These are phyloP conservation scores for Galeopterus variegatus DNA, from an alignment of 2,113 vertebrate genomes.

Conservation along the genomic window DNA sequence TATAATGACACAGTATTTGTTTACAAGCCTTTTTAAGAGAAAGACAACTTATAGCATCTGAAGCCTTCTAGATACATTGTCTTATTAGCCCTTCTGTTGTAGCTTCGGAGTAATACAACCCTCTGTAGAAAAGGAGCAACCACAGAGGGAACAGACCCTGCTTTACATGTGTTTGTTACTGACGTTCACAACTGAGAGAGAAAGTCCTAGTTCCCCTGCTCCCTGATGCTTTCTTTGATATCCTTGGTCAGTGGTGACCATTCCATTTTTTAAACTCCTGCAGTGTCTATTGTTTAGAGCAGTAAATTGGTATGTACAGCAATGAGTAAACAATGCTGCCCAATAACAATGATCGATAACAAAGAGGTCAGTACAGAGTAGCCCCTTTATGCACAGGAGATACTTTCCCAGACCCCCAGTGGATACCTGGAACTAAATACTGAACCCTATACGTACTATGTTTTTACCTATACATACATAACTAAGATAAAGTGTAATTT, in stretches of 20 bases:
- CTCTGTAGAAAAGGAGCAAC: not conserved
- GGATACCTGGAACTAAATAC: too few relatives aligned
- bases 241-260: not conserved
- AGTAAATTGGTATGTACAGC: not conserved
- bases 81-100: constrained; percentile 65
- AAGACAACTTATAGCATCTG: constrained; percentile 69
- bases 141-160: not conserved
- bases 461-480: too few relatives aligned
- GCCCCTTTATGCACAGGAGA: too few relatives aligned
- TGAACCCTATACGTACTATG: too few relatives aligned
- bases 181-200: not conserved
- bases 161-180: not conserved
- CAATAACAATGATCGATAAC: constrained; percentile 8
- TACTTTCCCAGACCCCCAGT: too few relatives aligned
- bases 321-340: not conserved
- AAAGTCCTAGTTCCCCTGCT: not conserved
- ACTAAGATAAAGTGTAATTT: too few relatives aligned
- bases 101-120: not conserved
- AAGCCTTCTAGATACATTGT: constrained; percentile 65
- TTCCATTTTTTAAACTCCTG: not conserved
- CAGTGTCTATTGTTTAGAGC: not conserved
- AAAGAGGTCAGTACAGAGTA: not conserved
- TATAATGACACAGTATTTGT: constrained; percentile 79
- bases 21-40: constrained; percentile 73
- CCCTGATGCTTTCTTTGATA: constrained; percentile 8